Evolutionary conservation across 2,113 vertebrate species (phyloP), one percentile per base, ranked within the genome.

Genomic region (Rhinolophus sinicus): DNA sequence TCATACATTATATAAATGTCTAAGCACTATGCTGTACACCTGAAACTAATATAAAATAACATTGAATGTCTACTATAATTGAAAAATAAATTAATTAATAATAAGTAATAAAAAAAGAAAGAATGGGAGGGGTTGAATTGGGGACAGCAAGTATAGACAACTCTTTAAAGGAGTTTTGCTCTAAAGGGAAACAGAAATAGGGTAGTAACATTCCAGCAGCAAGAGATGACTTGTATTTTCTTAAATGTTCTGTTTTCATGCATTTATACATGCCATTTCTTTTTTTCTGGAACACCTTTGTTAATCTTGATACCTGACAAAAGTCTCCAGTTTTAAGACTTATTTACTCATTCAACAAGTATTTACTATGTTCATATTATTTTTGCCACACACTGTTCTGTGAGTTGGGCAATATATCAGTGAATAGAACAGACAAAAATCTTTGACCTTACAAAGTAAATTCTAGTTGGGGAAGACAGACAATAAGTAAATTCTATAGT

Each of bases 301-400:
- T 73, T 81, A 73, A 87, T 81, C 47, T 95, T 87, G 38, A 95
- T 90, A 30, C 50, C 50, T 94, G 33, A 62, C 1, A 50, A 70
- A 90, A 22, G 33, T 78, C 44, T 87, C 72, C n/a, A 21, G 64
- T 94, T 73, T 44, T 50, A 60, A 60, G 58, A 60, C 24, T 60
- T 60, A 60, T 26, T 60, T 60, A 26, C 11, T 60, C 9, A 60
- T 26, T 60, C 26, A 60, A 60, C 24, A 60, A 60, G 10, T 60
- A 60, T 26, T 30, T 60, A 19, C 47, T 44, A 13, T 64, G 52
- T 78, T 95, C 14, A n/a, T 72, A 26, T 70, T 40, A 69, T 82
- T 82, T n/a, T 7, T 64, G 62, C 30, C 28, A 80, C 6, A 13
- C 5, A 62, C 15, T 73, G 16, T 40, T 72, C 24, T 70, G 5